These are phyloP conservation scores for Pyrrhura leucotis DNA, from an alignment of 2,797 vertebrate genomes.

Conservation along the genomic window DNA sequence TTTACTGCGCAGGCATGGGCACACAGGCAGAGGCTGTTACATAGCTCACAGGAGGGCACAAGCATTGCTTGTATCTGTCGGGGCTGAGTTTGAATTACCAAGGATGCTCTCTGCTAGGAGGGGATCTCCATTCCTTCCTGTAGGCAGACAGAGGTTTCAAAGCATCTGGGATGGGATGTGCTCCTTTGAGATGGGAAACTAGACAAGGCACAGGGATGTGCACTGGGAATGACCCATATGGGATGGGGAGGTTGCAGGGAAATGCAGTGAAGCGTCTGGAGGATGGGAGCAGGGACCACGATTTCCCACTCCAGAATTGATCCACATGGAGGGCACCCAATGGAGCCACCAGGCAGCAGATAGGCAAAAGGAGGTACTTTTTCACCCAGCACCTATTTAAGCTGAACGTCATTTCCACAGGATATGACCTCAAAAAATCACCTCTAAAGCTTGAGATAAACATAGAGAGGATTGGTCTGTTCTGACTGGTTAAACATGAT, in stretches of 20 bases:
- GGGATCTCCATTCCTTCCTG: neutral
- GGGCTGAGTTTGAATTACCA: neutral
- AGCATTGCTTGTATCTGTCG: neutral
- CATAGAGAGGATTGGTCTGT: fast-evolving
- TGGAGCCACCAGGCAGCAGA: neutral
- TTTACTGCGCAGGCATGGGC: neutral
- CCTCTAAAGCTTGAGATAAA: neutral
- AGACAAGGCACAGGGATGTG: neutral
- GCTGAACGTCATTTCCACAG: neutral
- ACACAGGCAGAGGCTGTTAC: neutral
- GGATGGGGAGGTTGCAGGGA: neutral
- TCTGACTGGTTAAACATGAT: neutral
- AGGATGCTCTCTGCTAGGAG: neutral
- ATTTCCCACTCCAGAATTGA: neutral
- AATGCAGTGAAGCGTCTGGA: neutral
- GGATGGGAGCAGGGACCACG: neutral
- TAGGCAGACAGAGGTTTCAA: neutral
- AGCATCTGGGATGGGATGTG: neutral
- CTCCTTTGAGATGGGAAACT: neutral
- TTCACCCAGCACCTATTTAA: neutral
- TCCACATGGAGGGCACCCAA: neutral
- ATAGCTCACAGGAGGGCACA: neutral
- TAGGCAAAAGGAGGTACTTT: neutral
- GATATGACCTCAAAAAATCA: neutral
- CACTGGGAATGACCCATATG: fast-evolving